phyloP scores from a whole-genome alignment of 2,113 vertebrate genomes.

The Herpailurus yagouaroundi region DNA sequence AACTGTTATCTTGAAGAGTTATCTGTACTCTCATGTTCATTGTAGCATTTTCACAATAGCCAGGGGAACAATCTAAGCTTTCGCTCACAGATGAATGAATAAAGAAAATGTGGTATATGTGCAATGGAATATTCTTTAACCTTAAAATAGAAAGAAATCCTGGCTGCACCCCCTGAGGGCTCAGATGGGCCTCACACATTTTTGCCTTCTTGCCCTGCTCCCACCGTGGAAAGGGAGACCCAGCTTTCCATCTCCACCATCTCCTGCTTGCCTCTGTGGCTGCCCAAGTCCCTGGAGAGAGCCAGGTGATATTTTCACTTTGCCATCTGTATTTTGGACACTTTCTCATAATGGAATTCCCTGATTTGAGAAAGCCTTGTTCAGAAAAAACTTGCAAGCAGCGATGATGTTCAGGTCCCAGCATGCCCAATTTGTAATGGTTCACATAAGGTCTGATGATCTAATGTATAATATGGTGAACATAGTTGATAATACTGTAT shows the following conservation, averaged over 20 bases:
- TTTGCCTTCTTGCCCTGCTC: neutral
- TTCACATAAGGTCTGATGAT: neutral
- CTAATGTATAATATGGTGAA: neutral
- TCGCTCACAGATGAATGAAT: neutral
- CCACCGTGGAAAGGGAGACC: neutral
- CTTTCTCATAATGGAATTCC: constrained; percentile 89
- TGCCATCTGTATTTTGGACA: neutral
- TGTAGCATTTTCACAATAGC: neutral
- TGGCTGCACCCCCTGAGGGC: neutral
- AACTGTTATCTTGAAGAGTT: neutral
- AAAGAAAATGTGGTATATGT: neutral
- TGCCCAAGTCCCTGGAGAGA: neutral
- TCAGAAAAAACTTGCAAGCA: constrained; percentile 91
- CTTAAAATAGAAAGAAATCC: neutral
- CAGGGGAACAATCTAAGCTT: neutral
- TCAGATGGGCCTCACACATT: neutral
- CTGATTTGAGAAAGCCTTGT: constrained; percentile 92
- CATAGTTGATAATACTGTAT: neutral
- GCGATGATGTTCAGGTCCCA: constrained; percentile 80
- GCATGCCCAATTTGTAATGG: neutral
- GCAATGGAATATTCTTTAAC: neutral
- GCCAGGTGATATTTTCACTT: neutral
- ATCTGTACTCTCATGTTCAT: neutral
- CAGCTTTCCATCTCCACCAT: neutral
- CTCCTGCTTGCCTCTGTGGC: neutral